Evolutionary conservation across 1,140 invertebrate species (phyloP), one percentile per base, ranked within the genome.

Genomic region (Armadillidium nasatum): DNA sequence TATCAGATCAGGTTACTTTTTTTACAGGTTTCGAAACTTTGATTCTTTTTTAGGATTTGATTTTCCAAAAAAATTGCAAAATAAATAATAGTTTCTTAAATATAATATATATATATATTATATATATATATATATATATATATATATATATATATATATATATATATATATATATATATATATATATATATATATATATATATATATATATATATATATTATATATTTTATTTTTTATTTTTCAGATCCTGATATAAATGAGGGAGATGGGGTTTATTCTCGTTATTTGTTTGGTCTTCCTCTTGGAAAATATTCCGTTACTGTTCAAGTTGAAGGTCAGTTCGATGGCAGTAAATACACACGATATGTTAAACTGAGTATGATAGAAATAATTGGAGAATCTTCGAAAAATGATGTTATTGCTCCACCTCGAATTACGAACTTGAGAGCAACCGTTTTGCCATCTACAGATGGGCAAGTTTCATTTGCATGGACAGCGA

Each of bases 261-360:
- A 86, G 84, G 87, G 87, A 15, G 90, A 91, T 83, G 90, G 90
- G 21, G 85, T 90, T 10, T 91, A 91, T 82, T 88, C 88, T 0
- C 84, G 88, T 69, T 90, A 88, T 79, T 88, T 89, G 78, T 88
- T 86, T 50, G 83, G 87, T 44, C 82, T 83, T 23, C 69, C 44
- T 0, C 66, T 70, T 1, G 79, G 75, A 68, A 78, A 78, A 69
- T 81, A 78, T 73, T 78, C 76, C 66, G 66, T 78, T 10, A 69
- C 66, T 10, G 70, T 81, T 72, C 71, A 77, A 15, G 77, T 81
- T 21, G 67, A 79, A 44, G 79, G 79, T 13, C 69, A 76, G 60
- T 9, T 79, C 10, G 77, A 76, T 44, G 75, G 71, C 6, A 72
- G 33, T n/a, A 23, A 74, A 45, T 81, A 78, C 66, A 69, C 75